phyloP scores from a whole-genome alignment of 2,888 invertebrate species.

The Tineola bisselliella region DNA sequence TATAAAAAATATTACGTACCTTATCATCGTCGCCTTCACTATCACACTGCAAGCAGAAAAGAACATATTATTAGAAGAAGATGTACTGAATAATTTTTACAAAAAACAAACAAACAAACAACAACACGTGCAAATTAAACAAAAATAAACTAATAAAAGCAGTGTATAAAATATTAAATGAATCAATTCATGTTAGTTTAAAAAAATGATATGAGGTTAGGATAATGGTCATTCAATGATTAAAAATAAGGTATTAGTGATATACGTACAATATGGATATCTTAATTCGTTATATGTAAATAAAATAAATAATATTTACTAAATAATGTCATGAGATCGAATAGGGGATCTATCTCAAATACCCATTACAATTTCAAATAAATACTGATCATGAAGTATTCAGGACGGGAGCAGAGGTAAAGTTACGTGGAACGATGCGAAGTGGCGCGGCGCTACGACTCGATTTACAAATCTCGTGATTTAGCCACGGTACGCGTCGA shows the following conservation, averaged over 20 bases:
- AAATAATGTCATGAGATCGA: conserved; percentile 37
- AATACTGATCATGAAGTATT: conserved; percentile 65
- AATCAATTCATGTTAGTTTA: not conserved
- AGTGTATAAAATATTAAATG: not conserved
- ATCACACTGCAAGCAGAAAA: conserved; percentile 83
- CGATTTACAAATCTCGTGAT: conserved; percentile 62
- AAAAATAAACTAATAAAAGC: not conserved
- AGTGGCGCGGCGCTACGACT: conserved; percentile 45
- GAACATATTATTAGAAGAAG: conserved; percentile 23
- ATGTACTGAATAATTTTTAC: not conserved
- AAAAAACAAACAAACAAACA: too few species aligned
- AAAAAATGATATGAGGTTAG: not conserved
- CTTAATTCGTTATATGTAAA: conserved; percentile 38
- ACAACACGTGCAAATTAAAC: not conserved
- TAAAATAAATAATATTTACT: conserved; percentile 57
- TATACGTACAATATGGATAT: conserved; percentile 26
- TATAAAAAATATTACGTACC: conserved; percentile 67
- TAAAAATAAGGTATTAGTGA: not conserved
- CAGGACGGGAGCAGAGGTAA: conserved; percentile 56
- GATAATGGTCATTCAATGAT: not conserved
- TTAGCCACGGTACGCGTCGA: conserved; percentile 62
- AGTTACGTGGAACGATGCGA: conserved; percentile 43
- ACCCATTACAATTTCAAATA: conserved; percentile 61
- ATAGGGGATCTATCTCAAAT: conserved; percentile 58
- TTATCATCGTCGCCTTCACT: conserved; percentile 93